These are phyloP conservation scores for Chloropsis cyanopogon DNA, from an alignment of 2,113 vertebrate genomes.

Conservation along the genomic window DNA sequence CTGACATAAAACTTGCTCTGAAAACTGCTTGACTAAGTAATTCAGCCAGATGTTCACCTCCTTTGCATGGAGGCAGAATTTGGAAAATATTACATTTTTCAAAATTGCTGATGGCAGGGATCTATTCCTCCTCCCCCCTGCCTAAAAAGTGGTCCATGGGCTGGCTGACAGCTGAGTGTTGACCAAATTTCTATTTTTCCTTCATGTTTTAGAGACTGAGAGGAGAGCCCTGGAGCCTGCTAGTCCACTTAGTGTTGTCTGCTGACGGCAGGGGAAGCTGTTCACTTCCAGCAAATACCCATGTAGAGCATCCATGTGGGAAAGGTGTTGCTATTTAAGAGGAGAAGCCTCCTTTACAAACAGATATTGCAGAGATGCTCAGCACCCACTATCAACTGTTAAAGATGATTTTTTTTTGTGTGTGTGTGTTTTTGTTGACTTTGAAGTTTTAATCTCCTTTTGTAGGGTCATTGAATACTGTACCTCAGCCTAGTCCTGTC, in stretches of 20 bases:
- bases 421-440: neutral
- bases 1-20: constrained; percentile 71
- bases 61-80: constrained; percentile 62
- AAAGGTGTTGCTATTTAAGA: constrained; percentile 26
- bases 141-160: neutral
- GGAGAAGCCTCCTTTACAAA: constrained; percentile 26
- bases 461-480: neutral
- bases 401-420: neutral
- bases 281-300: neutral
- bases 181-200: constrained; percentile 46
- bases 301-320: neutral
- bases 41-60: constrained; percentile 79
- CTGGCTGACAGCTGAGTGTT: constrained; percentile 37
- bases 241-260: constrained; percentile 33
- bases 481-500: neutral
- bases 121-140: neutral
- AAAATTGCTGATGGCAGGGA: constrained; percentile 64
- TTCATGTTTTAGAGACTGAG: constrained; percentile 33
- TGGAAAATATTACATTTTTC: constrained; percentile 74
- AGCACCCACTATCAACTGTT: neutral
- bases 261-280: neutral
- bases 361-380: constrained; percentile 44
- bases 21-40: constrained; percentile 70
- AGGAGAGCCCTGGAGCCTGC: constrained; percentile 42
- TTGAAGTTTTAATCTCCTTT: neutral